Evolutionary conservation across 2,888 invertebrate genomes (phyloP), one percentile per base, ranked within the genome.

Genomic region (Dryococelus australis): DNA sequence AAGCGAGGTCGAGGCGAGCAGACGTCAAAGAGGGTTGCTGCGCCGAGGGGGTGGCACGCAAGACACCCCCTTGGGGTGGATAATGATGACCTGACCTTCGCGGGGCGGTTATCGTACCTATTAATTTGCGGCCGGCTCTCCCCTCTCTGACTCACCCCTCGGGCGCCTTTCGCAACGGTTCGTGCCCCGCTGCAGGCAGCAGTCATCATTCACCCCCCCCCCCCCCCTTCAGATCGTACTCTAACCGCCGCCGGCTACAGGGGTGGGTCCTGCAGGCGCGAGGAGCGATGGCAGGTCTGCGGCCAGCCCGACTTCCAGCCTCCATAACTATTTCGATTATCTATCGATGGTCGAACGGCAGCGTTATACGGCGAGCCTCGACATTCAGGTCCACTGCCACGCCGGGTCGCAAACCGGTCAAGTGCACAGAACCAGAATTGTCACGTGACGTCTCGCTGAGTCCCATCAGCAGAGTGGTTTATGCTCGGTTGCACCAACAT

Each of bases 71-170:
- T n/a, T 16, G 20, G 53, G 86, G 83, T 13, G 43, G 43, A 35
- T 83, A 83, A 35, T 35, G 83, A 83, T 83, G 83, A 13, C 35
- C 20, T 43, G 83, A 83, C 83, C 83, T 83, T 35, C 9, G 43
- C 28, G 28, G 28, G 20, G 35, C 83, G 83, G 83, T 43, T 83
- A 83, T 83, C 83, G 83, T 35, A 43, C 28, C 83, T 28, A 83
- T 83, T 83, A 83, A 83, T 83, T 83, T 53, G 85, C 53, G 47
- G 27, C 51, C 20, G 53, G n/a, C 13, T 16, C 35, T n/a, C 84
- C n/a, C 84, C 84, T 51, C 53, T 51, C 20, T 24, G 47, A 27
- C 84, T n/a, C 20, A n/a, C n/a, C 51, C 53, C 85, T 27, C 43
- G 85, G n/a, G 47, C 47, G 85, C 47, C 47, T 26, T 9, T 27